Evolutionary conservation across 2,113 vertebrate species (phyloP).

Genomic region (Oncorhynchus mykiss): DNA sequence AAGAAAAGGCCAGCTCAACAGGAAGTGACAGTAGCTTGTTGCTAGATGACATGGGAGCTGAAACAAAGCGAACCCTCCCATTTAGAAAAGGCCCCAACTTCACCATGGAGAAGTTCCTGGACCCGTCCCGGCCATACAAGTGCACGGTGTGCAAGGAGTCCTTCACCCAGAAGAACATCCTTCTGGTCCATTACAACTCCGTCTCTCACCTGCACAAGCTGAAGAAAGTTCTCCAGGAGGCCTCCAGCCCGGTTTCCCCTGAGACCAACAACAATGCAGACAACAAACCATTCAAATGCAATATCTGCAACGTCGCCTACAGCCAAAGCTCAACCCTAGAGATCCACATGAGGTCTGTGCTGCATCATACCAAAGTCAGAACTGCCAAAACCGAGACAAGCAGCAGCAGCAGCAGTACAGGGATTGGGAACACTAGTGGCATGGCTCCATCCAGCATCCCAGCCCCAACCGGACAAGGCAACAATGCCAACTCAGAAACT

Average conservation of each 20-base stretch:
- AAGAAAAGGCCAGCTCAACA: slow-evolving; percentile 95
- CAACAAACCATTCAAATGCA: slow-evolving; percentile 98
- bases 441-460: slow-evolving; percentile 79
- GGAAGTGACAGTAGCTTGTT: slow-evolving; percentile 96
- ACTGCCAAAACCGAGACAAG: slow-evolving; percentile 93
- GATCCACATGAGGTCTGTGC: slow-evolving; percentile 99
- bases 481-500: slow-evolving; percentile 56
- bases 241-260: slow-evolving; percentile 94
- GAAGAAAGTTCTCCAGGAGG: slow-evolving; percentile 98
- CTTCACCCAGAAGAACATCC: slow-evolving; percentile 99
- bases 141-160: slow-evolving; percentile 99
- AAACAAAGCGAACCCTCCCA: slow-evolving; percentile 98
- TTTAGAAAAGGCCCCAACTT: slow-evolving; percentile 99
- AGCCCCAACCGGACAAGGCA: slow-evolving; percentile 79
- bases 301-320: slow-evolving; percentile 97
- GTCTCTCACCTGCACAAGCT: slow-evolving; percentile 98
- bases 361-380: slow-evolving; percentile 98
- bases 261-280: slow-evolving; percentile 92
- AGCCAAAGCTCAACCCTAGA: slow-evolving; percentile 99
- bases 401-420: slow-evolving; percentile 63
- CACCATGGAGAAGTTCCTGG: slow-evolving; percentile 99
- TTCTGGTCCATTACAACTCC: slow-evolving; percentile 98
- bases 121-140: slow-evolving; percentile 98
- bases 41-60: slow-evolving; percentile 91
- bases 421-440: slow-evolving; percentile 78